A percentile compares a stretch with the other conserved stretches of the same genome.
phyloP scores from a whole-genome alignment of 2,113 vertebrate genomes.

The Dipodomys ordii region DNA sequence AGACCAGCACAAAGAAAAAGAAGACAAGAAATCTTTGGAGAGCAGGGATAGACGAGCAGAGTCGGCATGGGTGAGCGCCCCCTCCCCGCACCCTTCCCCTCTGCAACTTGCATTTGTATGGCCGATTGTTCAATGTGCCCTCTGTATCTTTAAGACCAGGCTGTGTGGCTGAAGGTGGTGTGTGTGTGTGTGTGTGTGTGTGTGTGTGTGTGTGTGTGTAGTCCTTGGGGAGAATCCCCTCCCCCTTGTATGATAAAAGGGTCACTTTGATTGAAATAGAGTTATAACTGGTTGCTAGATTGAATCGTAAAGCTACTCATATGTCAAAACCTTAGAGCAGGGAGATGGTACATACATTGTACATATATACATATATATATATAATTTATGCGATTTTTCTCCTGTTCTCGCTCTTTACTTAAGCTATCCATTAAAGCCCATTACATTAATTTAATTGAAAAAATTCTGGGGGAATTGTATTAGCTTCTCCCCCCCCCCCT shows the following conservation, averaged over 20 bases:
- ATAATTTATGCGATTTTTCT: conserved; percentile 83
- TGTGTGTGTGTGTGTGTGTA: conserved; percentile 15
- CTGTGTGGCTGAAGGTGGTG: conserved; percentile 24
- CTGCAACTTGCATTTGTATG: rapidly evolving
- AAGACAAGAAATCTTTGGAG: not conserved
- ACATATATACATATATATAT: conserved; percentile 65
- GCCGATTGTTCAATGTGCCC: not conserved
- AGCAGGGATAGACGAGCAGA: not conserved
- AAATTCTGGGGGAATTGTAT: conserved; percentile 86
- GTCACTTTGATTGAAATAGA: conserved; percentile 80
- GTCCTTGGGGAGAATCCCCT: conserved; percentile 43
- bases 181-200: not conserved
- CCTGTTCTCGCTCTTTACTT: conserved; percentile 80
- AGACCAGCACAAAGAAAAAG: too few species aligned
- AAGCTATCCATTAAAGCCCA: conserved; percentile 84
- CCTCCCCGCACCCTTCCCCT: too few species aligned
- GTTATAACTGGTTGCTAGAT: conserved; percentile 79
- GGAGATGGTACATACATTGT: conserved; percentile 41
- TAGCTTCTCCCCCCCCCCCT: conserved; percentile 74
- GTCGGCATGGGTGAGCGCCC: not conserved
- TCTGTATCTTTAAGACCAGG: conserved; percentile 61
- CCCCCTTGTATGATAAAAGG: conserved; percentile 70
- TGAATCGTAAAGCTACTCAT: conserved; percentile 69
- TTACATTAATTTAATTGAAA: conserved; percentile 86
- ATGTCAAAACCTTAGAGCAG: conserved; percentile 69